Percentiles rank a stretch among this genome's conserved stretches.
Conservation (phyloP, 2,888 invertebrate species). For the Xanthorhoe designata region DNA sequence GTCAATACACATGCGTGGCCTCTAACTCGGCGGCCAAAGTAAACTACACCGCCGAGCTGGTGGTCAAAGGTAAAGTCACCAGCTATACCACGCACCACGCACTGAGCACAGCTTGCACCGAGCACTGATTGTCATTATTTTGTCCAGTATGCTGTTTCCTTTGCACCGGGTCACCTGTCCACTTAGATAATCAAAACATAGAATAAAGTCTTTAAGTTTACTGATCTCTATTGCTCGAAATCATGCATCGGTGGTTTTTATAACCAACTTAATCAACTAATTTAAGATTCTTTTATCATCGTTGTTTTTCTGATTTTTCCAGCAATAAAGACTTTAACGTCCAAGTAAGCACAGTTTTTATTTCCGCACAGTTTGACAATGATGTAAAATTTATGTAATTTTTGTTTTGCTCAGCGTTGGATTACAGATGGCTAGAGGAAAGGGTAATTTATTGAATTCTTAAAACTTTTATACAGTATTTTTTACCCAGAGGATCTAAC, state of each 20-base stretch:
- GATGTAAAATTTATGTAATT: conserved; percentile 52
- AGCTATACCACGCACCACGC: conserved; percentile 51
- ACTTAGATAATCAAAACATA: conserved; percentile 20
- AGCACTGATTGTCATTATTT: conserved; percentile 42
- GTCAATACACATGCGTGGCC: conserved; percentile 90
- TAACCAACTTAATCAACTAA: not conserved
- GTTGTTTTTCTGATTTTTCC: conserved; percentile 18
- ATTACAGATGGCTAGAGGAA: conserved; percentile 79
- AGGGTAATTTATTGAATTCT: conserved; percentile 64
- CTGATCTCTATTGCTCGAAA: conserved; percentile 28
- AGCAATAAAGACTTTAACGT: conserved; percentile 31
- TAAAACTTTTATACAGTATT: conserved; percentile 1
- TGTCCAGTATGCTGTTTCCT: conserved; percentile 39
- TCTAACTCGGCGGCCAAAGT: conserved; percentile 90
- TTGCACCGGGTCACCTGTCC: conserved; percentile 42
- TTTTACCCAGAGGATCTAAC: not conserved
- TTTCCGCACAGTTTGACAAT: conserved; percentile 41
- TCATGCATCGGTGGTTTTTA: not conserved
- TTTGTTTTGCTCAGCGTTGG: conserved; percentile 80
- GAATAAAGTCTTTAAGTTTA: conserved; percentile 1
- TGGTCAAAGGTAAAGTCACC: conserved; percentile 88
- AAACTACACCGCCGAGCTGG: conserved; percentile 90
- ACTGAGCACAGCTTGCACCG: conserved; percentile 51
- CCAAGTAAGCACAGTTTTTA: conserved; percentile 47
- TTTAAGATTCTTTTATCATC: not conserved